These are phyloP conservation scores for Diarsia brunnea DNA, from an alignment of 2,888 invertebrate genomes.

Conservation along the genomic window DNA sequence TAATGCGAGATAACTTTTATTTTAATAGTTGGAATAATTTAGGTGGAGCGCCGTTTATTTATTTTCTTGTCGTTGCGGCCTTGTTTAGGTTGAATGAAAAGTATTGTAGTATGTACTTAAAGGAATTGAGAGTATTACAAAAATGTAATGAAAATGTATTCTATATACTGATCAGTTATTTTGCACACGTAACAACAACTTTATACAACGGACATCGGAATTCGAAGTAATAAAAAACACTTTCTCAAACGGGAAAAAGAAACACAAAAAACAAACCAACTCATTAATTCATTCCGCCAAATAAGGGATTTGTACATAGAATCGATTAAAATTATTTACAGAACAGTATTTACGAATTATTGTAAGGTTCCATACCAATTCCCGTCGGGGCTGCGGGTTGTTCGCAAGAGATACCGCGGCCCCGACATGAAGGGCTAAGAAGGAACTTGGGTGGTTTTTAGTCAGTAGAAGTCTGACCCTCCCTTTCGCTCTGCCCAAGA, in stretches of 20 bases:
- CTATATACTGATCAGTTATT: not conserved
- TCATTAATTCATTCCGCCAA: constrained; percentile 30
- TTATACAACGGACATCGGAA: constrained; percentile 5
- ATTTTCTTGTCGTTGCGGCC: constrained; percentile 12
- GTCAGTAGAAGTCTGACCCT: too few species aligned
- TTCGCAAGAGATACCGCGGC: too few species aligned
- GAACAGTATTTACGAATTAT: constrained; percentile 34
- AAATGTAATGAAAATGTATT: not conserved
- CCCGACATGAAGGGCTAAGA: too few species aligned
- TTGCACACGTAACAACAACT: not conserved
- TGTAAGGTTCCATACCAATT: too few species aligned
- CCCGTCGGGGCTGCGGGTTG: too few species aligned
- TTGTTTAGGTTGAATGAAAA: constrained; percentile 13
- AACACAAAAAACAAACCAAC: not conserved
- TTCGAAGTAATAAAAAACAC: not conserved
- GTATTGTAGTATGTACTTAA: not conserved
- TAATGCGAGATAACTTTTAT: constrained; percentile 63
- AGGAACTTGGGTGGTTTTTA: too few species aligned
- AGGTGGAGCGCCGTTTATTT: constrained; percentile 35
- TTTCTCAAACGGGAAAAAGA: constrained; percentile 21
- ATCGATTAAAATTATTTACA: constrained; percentile 47
- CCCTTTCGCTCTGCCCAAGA: too few species aligned
- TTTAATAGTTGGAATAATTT: constrained; percentile 57
- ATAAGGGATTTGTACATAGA: constrained; percentile 50
- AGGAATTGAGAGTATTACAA: not conserved